A percentile compares a stretch with the other conserved stretches of the same genome.
These are phyloP conservation scores for Alces alces DNA, from an alignment of 2,113 vertebrate species.

Conservation along the genomic window DNA sequence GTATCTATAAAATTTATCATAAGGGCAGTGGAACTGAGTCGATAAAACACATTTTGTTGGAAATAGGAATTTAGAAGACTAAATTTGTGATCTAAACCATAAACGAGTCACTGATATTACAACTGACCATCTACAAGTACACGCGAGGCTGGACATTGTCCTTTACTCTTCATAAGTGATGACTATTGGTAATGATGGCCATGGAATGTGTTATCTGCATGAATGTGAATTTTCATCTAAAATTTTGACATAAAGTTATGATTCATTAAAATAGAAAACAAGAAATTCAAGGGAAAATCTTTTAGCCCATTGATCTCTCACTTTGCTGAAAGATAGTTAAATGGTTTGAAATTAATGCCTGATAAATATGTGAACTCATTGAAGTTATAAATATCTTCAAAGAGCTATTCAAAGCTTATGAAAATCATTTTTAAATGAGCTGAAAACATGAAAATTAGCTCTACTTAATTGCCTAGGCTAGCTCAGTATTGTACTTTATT, in stretches of 20 bases:
- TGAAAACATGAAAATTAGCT: neutral
- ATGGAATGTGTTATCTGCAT: neutral
- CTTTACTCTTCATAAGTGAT: neutral
- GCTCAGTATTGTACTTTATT: neutral
- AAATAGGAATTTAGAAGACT: neutral
- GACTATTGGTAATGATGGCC: neutral
- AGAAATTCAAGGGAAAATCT: neutral
- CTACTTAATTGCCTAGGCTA: neutral
- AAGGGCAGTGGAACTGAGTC: neutral
- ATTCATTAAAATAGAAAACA: constrained; percentile 30
- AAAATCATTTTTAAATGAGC: constrained; percentile 38
- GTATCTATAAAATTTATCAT: neutral
- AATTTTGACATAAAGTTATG: neutral
- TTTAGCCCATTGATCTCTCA: neutral
- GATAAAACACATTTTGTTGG: neutral
- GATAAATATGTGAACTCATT: constrained; percentile 6
- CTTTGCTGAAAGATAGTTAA: neutral
- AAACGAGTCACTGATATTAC: neutral
- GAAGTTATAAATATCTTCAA: constrained; percentile 63
- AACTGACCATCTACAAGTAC: accelerated
- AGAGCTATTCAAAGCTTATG: neutral
- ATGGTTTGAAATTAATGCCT: constrained; percentile 19
- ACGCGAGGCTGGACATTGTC: accelerated
- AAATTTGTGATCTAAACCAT: neutral
- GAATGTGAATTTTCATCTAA: neutral